These are phyloP conservation scores for Phyllopteryx taeniolatus DNA, from an alignment of 2,113 vertebrate genomes.

Conservation along the genomic window DNA sequence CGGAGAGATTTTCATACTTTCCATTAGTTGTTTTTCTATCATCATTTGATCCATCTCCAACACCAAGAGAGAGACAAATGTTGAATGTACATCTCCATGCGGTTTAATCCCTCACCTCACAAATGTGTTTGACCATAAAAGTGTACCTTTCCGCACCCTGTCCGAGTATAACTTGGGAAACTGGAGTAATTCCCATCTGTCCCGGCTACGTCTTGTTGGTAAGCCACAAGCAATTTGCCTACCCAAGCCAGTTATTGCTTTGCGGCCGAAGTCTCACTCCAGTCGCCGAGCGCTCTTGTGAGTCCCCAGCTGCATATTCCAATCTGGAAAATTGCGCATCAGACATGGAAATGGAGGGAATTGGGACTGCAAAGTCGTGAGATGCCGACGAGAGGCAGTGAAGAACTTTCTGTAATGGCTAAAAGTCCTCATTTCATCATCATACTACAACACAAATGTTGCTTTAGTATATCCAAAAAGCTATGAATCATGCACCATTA, in stretches of 20 bases:
- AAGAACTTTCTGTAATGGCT: neutral
- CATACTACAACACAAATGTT: neutral
- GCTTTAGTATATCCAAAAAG: neutral
- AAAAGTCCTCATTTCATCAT: neutral
- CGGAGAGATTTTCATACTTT: neutral
- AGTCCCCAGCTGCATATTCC: constrained; percentile 1
- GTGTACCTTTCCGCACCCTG: neutral
- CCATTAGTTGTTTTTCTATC: neutral
- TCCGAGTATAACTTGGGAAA: neutral
- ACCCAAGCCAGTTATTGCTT: constrained; percentile 6
- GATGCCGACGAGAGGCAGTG: neutral
- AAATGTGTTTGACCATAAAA: neutral
- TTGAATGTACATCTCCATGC: neutral
- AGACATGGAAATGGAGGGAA: constrained; percentile 3
- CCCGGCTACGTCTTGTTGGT: neutral
- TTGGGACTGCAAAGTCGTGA: neutral
- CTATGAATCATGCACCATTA: neutral
- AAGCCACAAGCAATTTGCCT: constrained; percentile 6
- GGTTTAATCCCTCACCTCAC: neutral
- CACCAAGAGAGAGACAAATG: neutral
- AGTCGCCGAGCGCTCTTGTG: neutral
- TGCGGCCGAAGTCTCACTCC: constrained; percentile 1
- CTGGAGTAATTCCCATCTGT: neutral
- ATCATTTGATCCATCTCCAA: neutral
- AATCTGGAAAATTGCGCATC: constrained; percentile 2